Conservation (phyloP, 2,113 vertebrate species). For the Leptobrachium leishanense region DNA sequence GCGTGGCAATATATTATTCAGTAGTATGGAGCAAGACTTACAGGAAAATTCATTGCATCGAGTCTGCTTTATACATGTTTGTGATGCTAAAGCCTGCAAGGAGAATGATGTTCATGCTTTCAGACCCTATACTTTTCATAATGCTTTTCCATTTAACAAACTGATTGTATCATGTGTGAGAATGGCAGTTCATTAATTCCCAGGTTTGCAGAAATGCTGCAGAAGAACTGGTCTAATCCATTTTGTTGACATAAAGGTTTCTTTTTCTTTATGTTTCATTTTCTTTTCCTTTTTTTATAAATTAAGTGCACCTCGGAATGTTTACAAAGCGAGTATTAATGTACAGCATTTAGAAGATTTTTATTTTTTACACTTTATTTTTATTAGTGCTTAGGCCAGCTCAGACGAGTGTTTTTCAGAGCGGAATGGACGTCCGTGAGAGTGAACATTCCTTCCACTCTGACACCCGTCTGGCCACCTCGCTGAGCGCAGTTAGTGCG, state of each 20-base stretch:
- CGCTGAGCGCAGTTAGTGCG: too few relatives aligned
- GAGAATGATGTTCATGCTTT: not conserved
- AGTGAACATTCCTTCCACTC: too few relatives aligned
- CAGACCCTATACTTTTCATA: not conserved
- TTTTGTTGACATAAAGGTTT: constrained; percentile 1
- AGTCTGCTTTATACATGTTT: not conserved
- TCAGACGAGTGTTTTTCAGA: too few relatives aligned
- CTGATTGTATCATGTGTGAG: not conserved
- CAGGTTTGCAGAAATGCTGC: not conserved
- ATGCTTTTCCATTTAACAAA: not conserved
- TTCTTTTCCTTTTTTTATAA: too few relatives aligned
- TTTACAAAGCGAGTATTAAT: too few relatives aligned
- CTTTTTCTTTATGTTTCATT: not conserved
- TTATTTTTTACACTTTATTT: too few relatives aligned
- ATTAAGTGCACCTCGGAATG: too few relatives aligned
- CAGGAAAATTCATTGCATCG: not conserved
- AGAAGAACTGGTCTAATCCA: not conserved
- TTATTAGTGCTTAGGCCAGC: too few relatives aligned
- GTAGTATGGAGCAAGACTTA: not conserved
- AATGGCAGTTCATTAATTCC: constrained; percentile 1
- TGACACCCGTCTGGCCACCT: too few relatives aligned
- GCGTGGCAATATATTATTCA: not conserved
- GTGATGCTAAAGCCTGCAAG: not conserved
- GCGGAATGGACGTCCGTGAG: too few relatives aligned
- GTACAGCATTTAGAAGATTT: too few relatives aligned